These are phyloP conservation scores for Diceros bicornis DNA, from an alignment of 2,797 vertebrate genomes.

Conservation along the genomic window DNA sequence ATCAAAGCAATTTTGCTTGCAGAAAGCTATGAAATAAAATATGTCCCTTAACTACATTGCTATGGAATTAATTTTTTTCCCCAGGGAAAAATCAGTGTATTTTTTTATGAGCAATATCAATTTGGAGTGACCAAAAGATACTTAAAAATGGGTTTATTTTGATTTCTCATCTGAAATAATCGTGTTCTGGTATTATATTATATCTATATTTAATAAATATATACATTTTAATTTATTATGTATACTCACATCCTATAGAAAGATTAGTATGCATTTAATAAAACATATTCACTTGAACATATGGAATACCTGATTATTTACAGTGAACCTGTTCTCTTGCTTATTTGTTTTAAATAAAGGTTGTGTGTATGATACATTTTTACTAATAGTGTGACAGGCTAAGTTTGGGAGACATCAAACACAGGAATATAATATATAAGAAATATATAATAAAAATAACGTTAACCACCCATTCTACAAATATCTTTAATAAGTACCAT, in stretches of 20 bases:
- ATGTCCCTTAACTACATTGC: slow-evolving; percentile 90
- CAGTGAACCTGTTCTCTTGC: slow-evolving; percentile 79
- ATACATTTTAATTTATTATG: slow-evolving; percentile 87
- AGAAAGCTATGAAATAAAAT: slow-evolving; percentile 93
- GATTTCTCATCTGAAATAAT: slow-evolving; percentile 86
- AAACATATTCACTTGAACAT: slow-evolving; percentile 88
- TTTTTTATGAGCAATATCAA: slow-evolving; percentile 85
- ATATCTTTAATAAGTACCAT: neutral
- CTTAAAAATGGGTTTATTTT: slow-evolving; percentile 87
- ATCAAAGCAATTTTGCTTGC: slow-evolving; percentile 98
- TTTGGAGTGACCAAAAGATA: slow-evolving; percentile 87
- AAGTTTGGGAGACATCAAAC: neutral
- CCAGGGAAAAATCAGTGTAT: slow-evolving; percentile 82
- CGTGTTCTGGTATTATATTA: slow-evolving; percentile 87
- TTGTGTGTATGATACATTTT: neutral
- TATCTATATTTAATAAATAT: slow-evolving; percentile 88
- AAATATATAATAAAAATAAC: neutral
- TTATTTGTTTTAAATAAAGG: slow-evolving; percentile 46
- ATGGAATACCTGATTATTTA: slow-evolving; percentile 81
- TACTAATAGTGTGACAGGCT: neutral
- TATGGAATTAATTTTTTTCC: slow-evolving; percentile 89
- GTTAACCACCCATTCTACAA: neutral
- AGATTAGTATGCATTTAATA: slow-evolving; percentile 89
- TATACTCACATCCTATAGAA: slow-evolving; percentile 86
- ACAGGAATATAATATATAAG: neutral